A percentile compares a stretch with the other conserved stretches of the same genome.
Conservation (phyloP, 2,113 vertebrate genomes). For the Panthera leo region DNA sequence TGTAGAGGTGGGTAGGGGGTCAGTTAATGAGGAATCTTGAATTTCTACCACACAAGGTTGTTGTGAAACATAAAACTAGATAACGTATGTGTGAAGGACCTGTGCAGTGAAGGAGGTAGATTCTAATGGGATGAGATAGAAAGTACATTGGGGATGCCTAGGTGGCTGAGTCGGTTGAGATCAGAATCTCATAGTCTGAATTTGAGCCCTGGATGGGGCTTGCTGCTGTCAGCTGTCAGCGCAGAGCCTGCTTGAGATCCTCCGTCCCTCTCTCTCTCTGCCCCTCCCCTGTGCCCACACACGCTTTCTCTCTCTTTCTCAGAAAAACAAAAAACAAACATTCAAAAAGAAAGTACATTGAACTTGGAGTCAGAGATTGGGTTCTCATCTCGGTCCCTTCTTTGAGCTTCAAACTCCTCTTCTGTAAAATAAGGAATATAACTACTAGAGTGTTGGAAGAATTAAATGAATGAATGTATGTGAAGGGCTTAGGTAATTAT, state of each 20-base stretch:
- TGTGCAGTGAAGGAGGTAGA: background rate
- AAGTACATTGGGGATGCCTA: background rate
- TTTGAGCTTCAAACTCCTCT: background rate
- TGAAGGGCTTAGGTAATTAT: background rate
- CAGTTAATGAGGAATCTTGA: slow-evolving; percentile 2
- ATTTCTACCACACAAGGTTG: background rate
- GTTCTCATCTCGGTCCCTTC: slow-evolving; percentile 3
- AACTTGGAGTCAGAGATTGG: slow-evolving; percentile 2
- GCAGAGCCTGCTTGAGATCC: too few relatives aligned
- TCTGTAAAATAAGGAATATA: slow-evolving; percentile 35
- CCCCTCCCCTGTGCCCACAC: too few relatives aligned
- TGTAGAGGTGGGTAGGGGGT: background rate
- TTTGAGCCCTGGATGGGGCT: too few relatives aligned
- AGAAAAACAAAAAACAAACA: too few relatives aligned
- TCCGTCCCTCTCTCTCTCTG: too few relatives aligned
- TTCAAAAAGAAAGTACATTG: background rate
- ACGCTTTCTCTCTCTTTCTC: too few relatives aligned
- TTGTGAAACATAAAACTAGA: background rate
- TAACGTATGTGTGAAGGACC: background rate
- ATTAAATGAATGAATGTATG: background rate
- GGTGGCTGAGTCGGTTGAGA: too few relatives aligned
- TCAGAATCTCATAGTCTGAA: too few relatives aligned
- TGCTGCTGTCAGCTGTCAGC: too few relatives aligned
- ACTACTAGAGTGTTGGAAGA: background rate
- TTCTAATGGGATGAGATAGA: background rate